Evolutionary conservation across 2,797 vertebrate genomes (phyloP).

Genomic region (Lacerta agilis): DNA sequence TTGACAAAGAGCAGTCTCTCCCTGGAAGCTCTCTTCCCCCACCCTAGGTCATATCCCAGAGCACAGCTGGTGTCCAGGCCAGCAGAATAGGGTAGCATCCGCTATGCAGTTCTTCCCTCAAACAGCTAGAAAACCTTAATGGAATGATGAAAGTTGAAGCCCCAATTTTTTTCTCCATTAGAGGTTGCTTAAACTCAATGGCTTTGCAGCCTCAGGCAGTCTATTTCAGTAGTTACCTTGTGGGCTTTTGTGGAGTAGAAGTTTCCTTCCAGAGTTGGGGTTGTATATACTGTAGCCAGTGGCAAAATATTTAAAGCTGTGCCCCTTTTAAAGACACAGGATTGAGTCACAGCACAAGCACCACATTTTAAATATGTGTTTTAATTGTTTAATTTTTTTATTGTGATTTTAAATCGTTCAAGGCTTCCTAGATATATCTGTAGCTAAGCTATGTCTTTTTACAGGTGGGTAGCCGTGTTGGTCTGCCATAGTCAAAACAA

Average conservation of each 20-base stretch:
- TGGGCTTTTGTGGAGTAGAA: no score
- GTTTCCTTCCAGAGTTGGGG: neutral
- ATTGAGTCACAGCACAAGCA: neutral
- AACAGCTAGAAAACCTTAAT: neutral
- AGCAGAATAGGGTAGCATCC: no score
- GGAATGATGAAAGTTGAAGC: neutral
- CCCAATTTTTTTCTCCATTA: rapidly evolving
- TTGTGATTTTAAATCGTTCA: no score
- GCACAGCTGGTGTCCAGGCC: no score
- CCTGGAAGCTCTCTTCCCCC: no score
- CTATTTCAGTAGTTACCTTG: neutral
- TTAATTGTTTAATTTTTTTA: no score
- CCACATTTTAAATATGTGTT: neutral
- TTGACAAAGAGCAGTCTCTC: no score
- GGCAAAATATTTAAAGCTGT: neutral
- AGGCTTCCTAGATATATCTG: constrained; percentile 14
- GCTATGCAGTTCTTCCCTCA: neutral
- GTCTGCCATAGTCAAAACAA: no score
- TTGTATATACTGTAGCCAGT: neutral
- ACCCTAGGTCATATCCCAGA: no score
- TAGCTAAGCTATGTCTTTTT: constrained; percentile 63
- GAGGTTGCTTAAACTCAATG: neutral
- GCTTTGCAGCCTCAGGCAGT: neutral
- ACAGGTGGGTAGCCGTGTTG: no score
- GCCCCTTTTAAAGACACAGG: neutral